Base-by-base conservation (phyloP, 2,888 invertebrate genomes). In the Phengaris arion region DNA sequence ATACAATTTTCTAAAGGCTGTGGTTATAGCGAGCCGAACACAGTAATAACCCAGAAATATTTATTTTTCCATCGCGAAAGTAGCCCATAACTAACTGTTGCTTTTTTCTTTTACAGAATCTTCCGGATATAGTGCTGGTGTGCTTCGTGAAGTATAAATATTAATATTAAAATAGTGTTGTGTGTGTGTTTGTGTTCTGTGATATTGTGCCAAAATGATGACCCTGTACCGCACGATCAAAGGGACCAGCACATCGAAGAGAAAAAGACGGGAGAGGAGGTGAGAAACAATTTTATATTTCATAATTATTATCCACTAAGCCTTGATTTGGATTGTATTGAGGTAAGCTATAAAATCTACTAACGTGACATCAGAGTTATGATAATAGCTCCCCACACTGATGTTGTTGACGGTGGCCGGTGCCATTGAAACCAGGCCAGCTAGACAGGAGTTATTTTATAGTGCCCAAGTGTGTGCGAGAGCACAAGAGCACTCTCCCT, bases 151-250 rank as follows among this genome's bases (percentile, higher is more conserved):
- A 59, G 57, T 15, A 9, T 57, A 51, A 22, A 51, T 51, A 51
- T 51, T 3, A 57, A 15, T 15, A 57, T 8, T 59, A 22, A 1
- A 59, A 10, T 59, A 72, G 77, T 76, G 70, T 57, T 57, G 74
- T 77, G 73, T 68, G 79, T 70, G 80, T 81, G 70, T 70, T 22
- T 78, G 82, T 83, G 84, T 81, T 78, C 75, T 80, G 80, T 82
- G 83, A 78, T 79, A 81, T 72, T 75, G 74, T 64, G 22, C 81
- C 87, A 94, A 92, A 83, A 94, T 94, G 94, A 94, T 94, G 94
- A 94, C 94, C 81, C 77, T 94, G 74, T 94, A 94, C 83, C 87
- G 94, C 85, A 94, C 94, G 86, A 94, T 94, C 76, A 94, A 94
- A 81, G 94, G 94, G 48, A 94, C 92, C 46, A 91, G 94, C 74